Base-by-base conservation (phyloP, 2,888 invertebrate species). In the Luperina testacea region DNA sequence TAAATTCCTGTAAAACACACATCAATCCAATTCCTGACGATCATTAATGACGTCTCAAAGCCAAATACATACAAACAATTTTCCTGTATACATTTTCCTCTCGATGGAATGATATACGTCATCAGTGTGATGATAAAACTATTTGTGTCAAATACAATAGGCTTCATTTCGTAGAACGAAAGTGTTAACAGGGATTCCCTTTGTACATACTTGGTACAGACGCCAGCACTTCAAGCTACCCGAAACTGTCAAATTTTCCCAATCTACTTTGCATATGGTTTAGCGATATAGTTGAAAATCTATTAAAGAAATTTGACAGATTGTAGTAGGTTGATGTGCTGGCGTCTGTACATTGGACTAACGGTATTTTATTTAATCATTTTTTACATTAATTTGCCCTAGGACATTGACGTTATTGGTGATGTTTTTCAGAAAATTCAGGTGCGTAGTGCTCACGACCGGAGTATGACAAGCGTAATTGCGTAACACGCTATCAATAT, bases 51-150 rank as follows among this genome's bases (percentile, higher is more conserved):
- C 74, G 82, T 70, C 63, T 63, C 13, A 9, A 13, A 63, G 3
- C n/a, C 63, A 24, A 57, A 61, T n/a, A 53, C 13, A 72, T 68
- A 0, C 1, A 70, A 65, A 0, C 1, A 70, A 65, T 64, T 84
- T 84, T 63, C 82, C 85, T 78, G n/a, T n/a, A 17, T 20, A 38
- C 15, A 74, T 65, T 83, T 85, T 65, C 76, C 76, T 67, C 27
- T 65, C 17, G 3, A 81, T 77, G 32, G 42, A 64, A 27, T 72
- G 17, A 20, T 20, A 27, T 51, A 75, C 83, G 77, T 70, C 74
- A 75, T 65, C 4, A 59, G 9, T 9, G 7, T 69, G 63, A 53
- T 59, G 69, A 77, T 69, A 57, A 72, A 59, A 38, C 48, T 42
- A 32, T 78, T 65, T 20, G 3, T 72, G 59, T 51, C 53, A 53